Evolutionary conservation across 2,888 invertebrate genomes (phyloP), one percentile per base, ranked within the genome.

Genomic region (Drosophila suboccidentalis): DNA sequence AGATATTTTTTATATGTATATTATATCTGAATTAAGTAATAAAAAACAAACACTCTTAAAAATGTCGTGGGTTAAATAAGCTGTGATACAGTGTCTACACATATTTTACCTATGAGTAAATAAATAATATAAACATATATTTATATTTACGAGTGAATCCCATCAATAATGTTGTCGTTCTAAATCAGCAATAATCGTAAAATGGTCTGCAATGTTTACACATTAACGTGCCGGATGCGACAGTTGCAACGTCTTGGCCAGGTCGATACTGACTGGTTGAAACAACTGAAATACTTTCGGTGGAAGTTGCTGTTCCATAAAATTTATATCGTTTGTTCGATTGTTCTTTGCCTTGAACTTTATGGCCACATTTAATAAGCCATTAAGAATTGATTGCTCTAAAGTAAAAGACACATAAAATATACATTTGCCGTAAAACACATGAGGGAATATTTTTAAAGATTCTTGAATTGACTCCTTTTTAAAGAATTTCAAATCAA

Each of bases 351-450:
- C 41, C 15, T 46, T 8, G 61, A 47, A 19, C 68, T 89, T 89
- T 89, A 85, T 87, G 63, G 74, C 72, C 89, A 46, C 82, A 72
- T 85, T 89, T 85, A 79, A 85, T 87, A 80, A 85, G 79, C 77
- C 86, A 85, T 85, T 86, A 89, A 89, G 82, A 66, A 73, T 85
- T 89, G 69, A 85, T 85, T 85, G 86, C 77, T 53, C 22, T n/a
- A 43, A 80, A 64, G 80, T 62, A 69, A 71, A 71, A 65, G 47
- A 58, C 19, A 69, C 64, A 83, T 72, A 66, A 78, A 78, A 75
- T 54, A 53, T 60, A 57, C 66, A 77, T 72, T 71, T 57, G 0
- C 15, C 22, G 26, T 2, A 34, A 15, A 10, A n/a, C 10, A 8
- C 6, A 49, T 50, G 34, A 6, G 3, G 4, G 13, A 19, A 36